Conservation (phyloP, 2,888 invertebrate species). For the Napeogenes sylphis region DNA sequence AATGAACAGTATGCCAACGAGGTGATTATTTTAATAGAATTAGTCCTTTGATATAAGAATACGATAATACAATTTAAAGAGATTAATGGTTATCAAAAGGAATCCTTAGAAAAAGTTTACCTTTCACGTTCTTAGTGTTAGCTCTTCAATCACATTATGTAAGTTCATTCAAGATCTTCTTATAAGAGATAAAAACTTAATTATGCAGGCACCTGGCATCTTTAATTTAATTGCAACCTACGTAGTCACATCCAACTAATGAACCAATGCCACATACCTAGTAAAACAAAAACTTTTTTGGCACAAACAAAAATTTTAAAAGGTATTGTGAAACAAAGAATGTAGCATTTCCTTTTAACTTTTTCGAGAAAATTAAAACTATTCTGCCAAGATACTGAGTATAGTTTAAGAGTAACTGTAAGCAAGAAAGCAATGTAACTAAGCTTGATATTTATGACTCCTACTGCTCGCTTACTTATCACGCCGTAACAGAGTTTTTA, state of each 20-base stretch:
- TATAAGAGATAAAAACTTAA: not conserved
- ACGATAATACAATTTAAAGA: no score
- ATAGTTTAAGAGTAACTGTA: constrained; percentile 26
- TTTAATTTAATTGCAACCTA: constrained; percentile 1
- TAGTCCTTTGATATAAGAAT: no score
- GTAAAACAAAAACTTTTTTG: constrained; percentile 51
- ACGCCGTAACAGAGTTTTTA: no score
- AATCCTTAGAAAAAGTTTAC: no score
- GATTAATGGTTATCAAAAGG: no score
- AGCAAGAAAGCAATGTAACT: no score
- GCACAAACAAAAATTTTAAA: constrained; percentile 41
- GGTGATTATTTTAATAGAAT: no score
- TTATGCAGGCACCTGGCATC: not conserved
- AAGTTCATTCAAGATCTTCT: not conserved
- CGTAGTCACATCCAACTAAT: constrained; percentile 44
- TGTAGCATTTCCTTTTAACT: constrained; percentile 40
- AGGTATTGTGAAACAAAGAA: constrained; percentile 38
- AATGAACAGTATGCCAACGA: no score
- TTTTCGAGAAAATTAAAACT: constrained; percentile 49
- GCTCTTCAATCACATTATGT: not conserved
- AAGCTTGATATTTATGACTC: no score
- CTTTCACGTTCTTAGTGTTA: no score
- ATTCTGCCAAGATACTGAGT: constrained; percentile 45
- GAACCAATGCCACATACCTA: constrained; percentile 44
- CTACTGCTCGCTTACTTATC: no score